Conservation (phyloP, 2,113 vertebrate genomes). For the Cranoglanis bouderius region DNA sequence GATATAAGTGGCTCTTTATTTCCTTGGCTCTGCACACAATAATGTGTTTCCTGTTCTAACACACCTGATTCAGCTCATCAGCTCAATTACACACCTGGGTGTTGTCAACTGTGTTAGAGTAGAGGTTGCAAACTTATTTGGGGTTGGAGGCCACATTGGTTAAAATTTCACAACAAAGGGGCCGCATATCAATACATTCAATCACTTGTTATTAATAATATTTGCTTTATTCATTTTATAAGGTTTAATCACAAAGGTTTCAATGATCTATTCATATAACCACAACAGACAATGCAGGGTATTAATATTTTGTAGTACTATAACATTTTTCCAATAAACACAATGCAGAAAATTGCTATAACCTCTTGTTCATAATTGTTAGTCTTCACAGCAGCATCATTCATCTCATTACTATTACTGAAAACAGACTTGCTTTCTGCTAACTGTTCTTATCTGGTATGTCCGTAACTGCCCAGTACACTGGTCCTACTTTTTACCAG, state of each 20-base stretch:
- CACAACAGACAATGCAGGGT: neutral
- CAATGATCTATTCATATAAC: neutral
- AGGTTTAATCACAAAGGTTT: neutral
- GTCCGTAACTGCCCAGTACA: neutral
- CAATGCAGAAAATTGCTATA: neutral
- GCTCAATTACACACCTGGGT: neutral
- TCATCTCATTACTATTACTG: neutral
- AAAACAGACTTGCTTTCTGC: neutral
- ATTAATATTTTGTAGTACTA: neutral
- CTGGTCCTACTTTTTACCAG: neutral
- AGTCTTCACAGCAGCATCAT: neutral
- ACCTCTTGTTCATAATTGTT: neutral
- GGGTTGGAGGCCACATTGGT: neutral
- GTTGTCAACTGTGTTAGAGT: neutral
- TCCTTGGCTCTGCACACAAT: neutral
- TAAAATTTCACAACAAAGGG: neutral
- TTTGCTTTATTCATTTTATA: neutral
- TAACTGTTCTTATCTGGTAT: neutral
- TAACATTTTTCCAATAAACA: neutral
- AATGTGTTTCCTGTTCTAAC: neutral
- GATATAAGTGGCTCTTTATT: neutral
- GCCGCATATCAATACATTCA: neutral
- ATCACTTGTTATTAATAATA: neutral
- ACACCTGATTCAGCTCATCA: slow-evolving; percentile 12
- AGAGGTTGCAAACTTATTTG: neutral